Base-by-base conservation (phyloP, 2,888 invertebrate species). In the Tipula unca region DNA sequence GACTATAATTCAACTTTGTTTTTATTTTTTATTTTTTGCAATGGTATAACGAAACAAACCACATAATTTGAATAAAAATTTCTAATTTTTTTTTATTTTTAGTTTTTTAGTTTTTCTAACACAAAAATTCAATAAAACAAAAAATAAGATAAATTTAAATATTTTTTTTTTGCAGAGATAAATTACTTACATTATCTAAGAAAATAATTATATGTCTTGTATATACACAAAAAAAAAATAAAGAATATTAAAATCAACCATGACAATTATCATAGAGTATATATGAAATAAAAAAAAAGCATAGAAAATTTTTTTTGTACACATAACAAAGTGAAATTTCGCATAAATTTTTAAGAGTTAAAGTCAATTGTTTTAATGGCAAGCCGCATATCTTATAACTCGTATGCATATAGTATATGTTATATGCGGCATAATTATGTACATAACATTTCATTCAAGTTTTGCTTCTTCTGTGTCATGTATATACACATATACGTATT, bases 121-220 rank as follows among this genome's bases (percentile, higher is more conserved):
- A 69, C 69, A 69, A 69, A 69, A 69, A 69, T 69, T 69, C 69
- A 69, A 69, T 69, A 69, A 69, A 69, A 69, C 69, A 69, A 69
- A 69, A 69, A 69, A 69, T 69, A 69, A 69, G 25, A 69, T 69
- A 69, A 69, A 69, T 69, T 69, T 69, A 69, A 69, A 69, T 69
- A 69, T 69, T 69, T 69, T 25, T 69, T 48, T 54, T 20, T 69
- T 69, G 69, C 69, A 69, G 25, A 69, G 25, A 69, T 69, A 69
- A 69, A 69, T 69, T 69, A 69, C 69, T 69, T 69, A 69, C 69
- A 69, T 69, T 69, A 69, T 69, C 69, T 69, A 69, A 69, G 25
- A 69, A 69, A 25, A 69, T 69, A 69, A 69, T 69, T 69, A 69
- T 69, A 69, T 69, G 25, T 69, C 69, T 69, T 48, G 48, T 48